Conservation (phyloP, 2,797 vertebrate genomes). For the Dermochelys coriacea region DNA sequence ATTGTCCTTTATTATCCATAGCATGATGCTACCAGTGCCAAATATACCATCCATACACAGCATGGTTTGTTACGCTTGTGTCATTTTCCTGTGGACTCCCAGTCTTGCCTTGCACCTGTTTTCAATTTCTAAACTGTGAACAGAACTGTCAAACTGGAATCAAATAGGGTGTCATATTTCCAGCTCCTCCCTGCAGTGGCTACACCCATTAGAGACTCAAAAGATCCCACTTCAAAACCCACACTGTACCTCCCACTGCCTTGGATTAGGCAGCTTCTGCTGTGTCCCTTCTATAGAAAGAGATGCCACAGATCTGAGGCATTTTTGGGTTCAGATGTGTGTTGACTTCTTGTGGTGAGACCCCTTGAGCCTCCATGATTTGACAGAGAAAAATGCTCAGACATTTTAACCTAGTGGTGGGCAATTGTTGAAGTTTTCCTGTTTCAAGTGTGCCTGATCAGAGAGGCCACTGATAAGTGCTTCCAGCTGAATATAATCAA, state of each 20-base stretch:
- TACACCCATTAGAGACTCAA: background rate
- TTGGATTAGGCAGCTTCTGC: background rate
- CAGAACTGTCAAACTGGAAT: background rate
- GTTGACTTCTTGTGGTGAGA: background rate
- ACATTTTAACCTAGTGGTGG: background rate
- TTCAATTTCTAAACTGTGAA: background rate
- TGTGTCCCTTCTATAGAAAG: background rate
- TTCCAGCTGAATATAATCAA: no score
- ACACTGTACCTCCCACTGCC: background rate
- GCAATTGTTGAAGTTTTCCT: background rate
- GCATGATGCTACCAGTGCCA: no score
- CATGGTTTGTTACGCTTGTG: no score
- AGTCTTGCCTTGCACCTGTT: background rate
- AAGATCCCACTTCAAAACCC: background rate
- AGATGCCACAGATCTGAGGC: no score
- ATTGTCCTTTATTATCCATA: no score
- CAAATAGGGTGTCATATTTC: no score
- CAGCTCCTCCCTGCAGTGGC: no score
- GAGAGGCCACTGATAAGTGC: accelerated
- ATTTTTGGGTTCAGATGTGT: no score
- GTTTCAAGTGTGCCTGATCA: accelerated
- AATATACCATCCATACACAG: no score
- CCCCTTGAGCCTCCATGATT: background rate
- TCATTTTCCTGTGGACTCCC: no score
- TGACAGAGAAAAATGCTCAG: background rate